phyloP scores from a whole-genome alignment of 1,140 invertebrate species.

The Zeugodacus cucurbitae region DNA sequence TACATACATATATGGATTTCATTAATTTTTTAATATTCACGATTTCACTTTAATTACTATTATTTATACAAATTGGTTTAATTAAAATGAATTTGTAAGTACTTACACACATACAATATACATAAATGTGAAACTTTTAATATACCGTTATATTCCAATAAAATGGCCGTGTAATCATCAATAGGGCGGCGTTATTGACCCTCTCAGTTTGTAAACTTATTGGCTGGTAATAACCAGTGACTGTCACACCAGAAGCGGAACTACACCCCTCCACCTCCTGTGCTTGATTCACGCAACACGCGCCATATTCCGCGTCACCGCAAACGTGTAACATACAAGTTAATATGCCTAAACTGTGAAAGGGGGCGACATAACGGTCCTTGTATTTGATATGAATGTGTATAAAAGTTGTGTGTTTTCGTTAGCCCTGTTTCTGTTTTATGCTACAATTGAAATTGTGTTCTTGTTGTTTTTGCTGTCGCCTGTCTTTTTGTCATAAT shows the following conservation, averaged over 20 bases:
- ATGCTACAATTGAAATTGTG: neutral
- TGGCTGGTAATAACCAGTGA: neutral
- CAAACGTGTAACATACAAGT: neutral
- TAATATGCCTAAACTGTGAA: neutral
- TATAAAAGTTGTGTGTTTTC: no score
- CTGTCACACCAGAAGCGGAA: neutral
- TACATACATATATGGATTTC: no score
- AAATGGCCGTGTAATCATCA: neutral
- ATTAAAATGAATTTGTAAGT: no score
- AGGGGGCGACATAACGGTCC: neutral
- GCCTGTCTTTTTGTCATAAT: conserved; percentile 6
- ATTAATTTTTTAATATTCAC: no score
- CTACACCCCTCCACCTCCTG: neutral
- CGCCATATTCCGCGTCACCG: neutral
- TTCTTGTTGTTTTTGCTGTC: neutral
- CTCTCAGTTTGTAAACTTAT: neutral
- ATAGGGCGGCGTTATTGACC: neutral
- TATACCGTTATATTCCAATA: no score
- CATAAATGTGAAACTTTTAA: no score
- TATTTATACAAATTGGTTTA: no score
- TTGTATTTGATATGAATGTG: no score
- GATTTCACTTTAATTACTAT: no score
- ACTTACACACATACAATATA: no score
- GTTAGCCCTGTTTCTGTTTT: neutral
- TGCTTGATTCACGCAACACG: neutral